These are phyloP conservation scores for Oscheius sp. DNA, from an alignment of 1,140 invertebrate genomes.

Conservation along the genomic window DNA sequence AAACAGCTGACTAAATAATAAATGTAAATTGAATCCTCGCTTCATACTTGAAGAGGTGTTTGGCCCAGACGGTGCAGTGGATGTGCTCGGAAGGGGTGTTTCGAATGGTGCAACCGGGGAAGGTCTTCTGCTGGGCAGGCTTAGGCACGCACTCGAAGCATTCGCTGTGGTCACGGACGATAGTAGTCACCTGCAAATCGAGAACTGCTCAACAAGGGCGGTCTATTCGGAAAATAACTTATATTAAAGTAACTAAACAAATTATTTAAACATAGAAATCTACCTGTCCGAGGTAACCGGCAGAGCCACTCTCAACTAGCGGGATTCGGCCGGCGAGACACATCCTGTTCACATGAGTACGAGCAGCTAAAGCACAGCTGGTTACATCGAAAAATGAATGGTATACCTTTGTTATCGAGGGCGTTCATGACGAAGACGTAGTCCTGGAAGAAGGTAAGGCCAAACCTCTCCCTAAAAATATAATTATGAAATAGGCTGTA, in stretches of 20 bases:
- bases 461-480: constrained; percentile 78
- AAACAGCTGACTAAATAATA: constrained; percentile 82
- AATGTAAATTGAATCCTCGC: background rate
- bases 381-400: constrained; percentile 1
- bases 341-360: constrained; percentile 98
- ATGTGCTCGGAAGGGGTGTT: constrained; percentile 99
- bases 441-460: constrained; percentile 83
- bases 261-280: too few species aligned
- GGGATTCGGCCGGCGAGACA: constrained; percentile 90
- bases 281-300: constrained; percentile 92
- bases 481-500: constrained; percentile 63
- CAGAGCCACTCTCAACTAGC: constrained; percentile 91
- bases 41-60: constrained; percentile 87
- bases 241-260: too few species aligned
- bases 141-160: constrained; percentile 95
- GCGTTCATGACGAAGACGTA: constrained; percentile 94
- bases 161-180: constrained; percentile 75
- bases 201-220: too few species aligned
- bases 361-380: constrained; percentile 72
- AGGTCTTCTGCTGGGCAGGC: constrained; percentile 74
- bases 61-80: constrained; percentile 99
- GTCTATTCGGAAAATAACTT: too few species aligned
- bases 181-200: constrained; percentile 24
- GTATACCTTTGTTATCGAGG: constrained; percentile 84
- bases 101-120: constrained; percentile 94